Percentiles rank a stretch among this genome's conserved stretches.
These are phyloP conservation scores for Butastur rufipennis DNA, from an alignment of 2,113 vertebrate genomes.

Conservation along the genomic window DNA sequence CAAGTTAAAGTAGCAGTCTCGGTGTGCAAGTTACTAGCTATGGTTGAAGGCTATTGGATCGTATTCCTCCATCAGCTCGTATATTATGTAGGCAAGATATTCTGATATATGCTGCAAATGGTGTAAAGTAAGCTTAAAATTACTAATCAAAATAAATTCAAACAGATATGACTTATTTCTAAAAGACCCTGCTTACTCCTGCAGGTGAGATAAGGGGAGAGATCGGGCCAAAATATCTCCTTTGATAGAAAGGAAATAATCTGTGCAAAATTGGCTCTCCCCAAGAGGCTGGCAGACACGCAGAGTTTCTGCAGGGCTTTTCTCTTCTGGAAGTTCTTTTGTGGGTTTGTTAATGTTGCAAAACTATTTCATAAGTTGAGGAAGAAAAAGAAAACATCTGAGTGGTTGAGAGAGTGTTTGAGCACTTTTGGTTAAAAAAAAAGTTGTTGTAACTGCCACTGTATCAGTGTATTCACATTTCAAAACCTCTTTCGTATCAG, in stretches of 20 bases:
- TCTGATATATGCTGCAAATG: neutral
- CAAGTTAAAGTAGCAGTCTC: neutral
- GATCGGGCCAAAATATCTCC: neutral
- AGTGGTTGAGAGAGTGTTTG: neutral
- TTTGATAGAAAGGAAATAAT: neutral
- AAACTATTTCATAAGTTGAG: neutral
- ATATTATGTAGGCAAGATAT: neutral
- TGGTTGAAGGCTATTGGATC: neutral
- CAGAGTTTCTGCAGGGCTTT: neutral
- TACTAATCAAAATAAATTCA: neutral
- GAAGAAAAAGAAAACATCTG: neutral
- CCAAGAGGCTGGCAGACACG: neutral
- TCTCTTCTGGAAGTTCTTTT: neutral
- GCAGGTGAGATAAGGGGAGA: neutral
- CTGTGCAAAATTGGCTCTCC: neutral
- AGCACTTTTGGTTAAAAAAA: neutral
- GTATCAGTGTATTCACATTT: neutral
- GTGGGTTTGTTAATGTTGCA: neutral
- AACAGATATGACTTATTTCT: neutral
- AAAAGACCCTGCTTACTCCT: neutral
- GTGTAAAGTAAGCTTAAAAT: neutral
- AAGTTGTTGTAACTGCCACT: neutral
- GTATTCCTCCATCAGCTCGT: neutral
- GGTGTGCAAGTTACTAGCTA: neutral
- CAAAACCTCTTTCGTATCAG: conserved; percentile 7